Evolutionary conservation across 2,888 invertebrate species (phyloP).

Genomic region (Tuberolachnus salignus): DNA sequence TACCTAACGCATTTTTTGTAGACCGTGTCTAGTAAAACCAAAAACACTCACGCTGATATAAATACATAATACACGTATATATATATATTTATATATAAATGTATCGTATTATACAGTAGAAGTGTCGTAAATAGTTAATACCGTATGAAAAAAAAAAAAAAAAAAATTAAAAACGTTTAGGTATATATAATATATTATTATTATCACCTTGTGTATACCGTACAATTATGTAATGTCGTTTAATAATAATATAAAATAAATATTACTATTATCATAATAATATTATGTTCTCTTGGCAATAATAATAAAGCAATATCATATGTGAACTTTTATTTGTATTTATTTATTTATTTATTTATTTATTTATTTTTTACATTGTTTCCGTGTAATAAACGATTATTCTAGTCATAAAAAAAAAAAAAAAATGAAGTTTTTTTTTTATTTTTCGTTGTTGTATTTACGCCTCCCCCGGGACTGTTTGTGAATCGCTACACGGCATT

Average conservation of each 20-base stretch:
- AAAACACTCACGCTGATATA: not conserved
- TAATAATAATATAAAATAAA: constrained; percentile 6
- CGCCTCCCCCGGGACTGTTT: no score
- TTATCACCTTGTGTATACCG: not conserved
- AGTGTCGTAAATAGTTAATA: no score
- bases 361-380: constrained; percentile 32
- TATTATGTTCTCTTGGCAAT: constrained; percentile 41
- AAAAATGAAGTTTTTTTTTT: not conserved
- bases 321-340: not conserved
- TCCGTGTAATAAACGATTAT: constrained; percentile 32
- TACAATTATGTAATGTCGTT: not conserved
- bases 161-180: not conserved
- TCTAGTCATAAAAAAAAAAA: constrained; percentile 31
- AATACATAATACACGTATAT: no score
- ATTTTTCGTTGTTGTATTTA: no score
- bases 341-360: no score
- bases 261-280: not conserved
- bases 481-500: no score
- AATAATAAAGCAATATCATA: constrained; percentile 35
- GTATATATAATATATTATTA: constrained; percentile 6
- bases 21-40: not conserved
- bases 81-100: no score
- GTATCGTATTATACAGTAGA: not conserved
- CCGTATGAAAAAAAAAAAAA: not conserved
- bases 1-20: not conserved